Evolutionary conservation across 1,140 invertebrate genomes (phyloP), one percentile per base, ranked within the genome.

Genomic region (Matsumurasca onukii): DNA sequence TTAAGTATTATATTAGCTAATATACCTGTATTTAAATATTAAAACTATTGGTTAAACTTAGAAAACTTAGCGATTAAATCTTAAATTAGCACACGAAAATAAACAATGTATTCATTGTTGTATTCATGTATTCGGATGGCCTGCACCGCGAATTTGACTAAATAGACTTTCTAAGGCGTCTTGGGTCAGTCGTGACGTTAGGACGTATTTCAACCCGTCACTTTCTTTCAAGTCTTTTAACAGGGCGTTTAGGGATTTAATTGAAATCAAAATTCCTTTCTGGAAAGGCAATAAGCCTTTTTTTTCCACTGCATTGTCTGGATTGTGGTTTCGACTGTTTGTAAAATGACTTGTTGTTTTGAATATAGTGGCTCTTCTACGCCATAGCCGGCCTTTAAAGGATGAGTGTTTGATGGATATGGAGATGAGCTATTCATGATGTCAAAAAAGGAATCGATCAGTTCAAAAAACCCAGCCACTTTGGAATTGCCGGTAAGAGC

Each of bases 371-470:
- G 51, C 24, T 55, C 51, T 13, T 12, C 9, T 20, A 55, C 5
- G 24, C 51, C 51, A 20, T 13, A 55, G 24, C 12, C 51, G 24
- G 24, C 20, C 24, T 55, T 55, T 13, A 55, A 22, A 5, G 51
- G 51, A 20, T 55, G 51, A 12, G 51, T 22, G 12, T 12, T 12
- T 24, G 29, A 12, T 25, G 17, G 9, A 24, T 66, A 12, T 64
- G 61, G 61, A 51, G 2, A 24, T 45, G 45, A 29, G 51, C 57
- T 66, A 68, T 71, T 71, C 15, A 71, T 31, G 48, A 71, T 69
- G 39, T 71, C 70, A 71, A 68, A 71, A 24, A 20, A 39, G 34
- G 71, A 29, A 61, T 71, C 70, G 2, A 72, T 39, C 1, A 71
- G 45, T 20, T 67, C 31, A 27, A 71, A 49, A n/a, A 71, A 67